Conservation (phyloP, 2,797 vertebrate genomes). For the Acanthiza pusilla region DNA sequence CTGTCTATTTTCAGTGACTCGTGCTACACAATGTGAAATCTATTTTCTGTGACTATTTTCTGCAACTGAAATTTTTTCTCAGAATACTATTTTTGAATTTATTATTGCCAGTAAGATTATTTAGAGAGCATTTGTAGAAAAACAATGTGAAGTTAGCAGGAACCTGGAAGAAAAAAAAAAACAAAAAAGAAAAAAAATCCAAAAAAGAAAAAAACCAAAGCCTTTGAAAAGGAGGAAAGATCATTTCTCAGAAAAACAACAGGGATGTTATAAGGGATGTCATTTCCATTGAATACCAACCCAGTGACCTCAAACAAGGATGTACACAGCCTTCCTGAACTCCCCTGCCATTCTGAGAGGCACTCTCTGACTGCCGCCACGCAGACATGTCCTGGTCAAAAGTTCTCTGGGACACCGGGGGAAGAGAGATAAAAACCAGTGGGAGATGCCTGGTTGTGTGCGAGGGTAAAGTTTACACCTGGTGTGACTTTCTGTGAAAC, state of each 20-base stretch:
- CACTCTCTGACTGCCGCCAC: no score
- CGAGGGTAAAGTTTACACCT: neutral
- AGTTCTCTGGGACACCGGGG: neutral
- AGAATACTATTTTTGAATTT: neutral
- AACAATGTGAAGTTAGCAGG: neutral
- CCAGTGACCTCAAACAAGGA: neutral
- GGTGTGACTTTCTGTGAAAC: neutral
- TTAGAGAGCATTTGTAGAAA: neutral
- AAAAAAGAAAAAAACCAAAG: neutral
- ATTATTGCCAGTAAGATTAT: neutral
- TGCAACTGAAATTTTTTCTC: neutral
- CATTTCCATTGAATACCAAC: neutral
- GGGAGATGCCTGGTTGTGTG: neutral
- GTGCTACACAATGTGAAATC: neutral
- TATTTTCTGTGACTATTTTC: neutral
- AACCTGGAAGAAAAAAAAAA: neutral
- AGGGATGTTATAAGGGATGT: accelerated
- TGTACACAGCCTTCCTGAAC: neutral
- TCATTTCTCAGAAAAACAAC: neutral
- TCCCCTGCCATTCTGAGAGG: neutral
- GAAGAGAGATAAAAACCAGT: neutral
- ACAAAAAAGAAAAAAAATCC: neutral
- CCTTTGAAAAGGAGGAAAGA: neutral
- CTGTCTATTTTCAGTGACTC: neutral
- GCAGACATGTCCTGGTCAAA: neutral